phyloP scores from a whole-genome alignment of 2,797 vertebrate species.

The Petrocephalus schoutedeni region DNA sequence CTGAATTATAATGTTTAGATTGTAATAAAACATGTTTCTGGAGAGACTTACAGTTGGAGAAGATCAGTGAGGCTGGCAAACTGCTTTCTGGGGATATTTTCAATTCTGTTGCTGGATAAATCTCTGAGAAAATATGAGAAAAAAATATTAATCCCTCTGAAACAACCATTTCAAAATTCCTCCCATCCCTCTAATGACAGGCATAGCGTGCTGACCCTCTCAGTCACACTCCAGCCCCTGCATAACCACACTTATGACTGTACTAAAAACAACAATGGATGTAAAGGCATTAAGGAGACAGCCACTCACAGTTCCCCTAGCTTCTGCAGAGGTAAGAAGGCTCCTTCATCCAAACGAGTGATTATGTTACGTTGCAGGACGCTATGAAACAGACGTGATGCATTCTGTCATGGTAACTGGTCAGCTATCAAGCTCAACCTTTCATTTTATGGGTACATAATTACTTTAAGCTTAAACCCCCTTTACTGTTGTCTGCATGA shows the following conservation, averaged over 20 bases:
- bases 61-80: constrained; percentile 83
- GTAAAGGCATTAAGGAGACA: not conserved
- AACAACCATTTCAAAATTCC: not conserved
- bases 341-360: constrained; percentile 71
- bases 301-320: constrained; percentile 89
- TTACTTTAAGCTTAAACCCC: not conserved
- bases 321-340: constrained; percentile 77
- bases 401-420: not conserved
- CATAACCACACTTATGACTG: not conserved
- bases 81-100: constrained; percentile 70
- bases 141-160: not conserved
- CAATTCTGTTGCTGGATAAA: constrained; percentile 82
- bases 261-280: not conserved
- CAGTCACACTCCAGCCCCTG: not conserved
- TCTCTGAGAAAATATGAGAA: constrained; percentile 67
- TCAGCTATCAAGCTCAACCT: not conserved
- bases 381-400: constrained; percentile 47
- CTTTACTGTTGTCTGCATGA: not conserved
- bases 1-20: not conserved
- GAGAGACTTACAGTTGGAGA: constrained; percentile 81
- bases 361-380: constrained; percentile 86
- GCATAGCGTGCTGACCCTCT: not conserved
- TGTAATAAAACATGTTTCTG: not conserved
- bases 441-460: not conserved
- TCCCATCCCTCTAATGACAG: not conserved